Evolutionary conservation across 2,113 vertebrate genomes (phyloP), one percentile per base, ranked within the genome.

Genomic region (Tetrao urogallus): DNA sequence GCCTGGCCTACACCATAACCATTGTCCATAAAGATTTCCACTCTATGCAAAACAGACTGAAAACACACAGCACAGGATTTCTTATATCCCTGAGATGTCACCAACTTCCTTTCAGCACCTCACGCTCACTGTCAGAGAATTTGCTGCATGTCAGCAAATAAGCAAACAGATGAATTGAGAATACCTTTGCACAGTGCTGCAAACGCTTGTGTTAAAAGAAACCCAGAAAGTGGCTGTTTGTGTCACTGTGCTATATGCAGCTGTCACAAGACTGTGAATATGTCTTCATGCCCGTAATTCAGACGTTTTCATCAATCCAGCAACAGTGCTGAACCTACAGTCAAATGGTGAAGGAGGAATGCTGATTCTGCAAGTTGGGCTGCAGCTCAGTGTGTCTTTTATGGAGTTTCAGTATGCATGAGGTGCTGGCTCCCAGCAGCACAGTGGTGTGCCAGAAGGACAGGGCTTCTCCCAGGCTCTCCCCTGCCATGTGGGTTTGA

Each of bases 161-260:
- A 87, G 10, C 47, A 21, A 24, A 20, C 60, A 47, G 10, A 20
- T 22, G 34, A 79, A n/a, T 47, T 52, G 88, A 20, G 79, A 47
- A 36, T 42, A 8, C 60, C 88, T 64, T 64, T 63, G 30, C 57
- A 14, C 32, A 21, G 81, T 15, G 50, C 85, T 84, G 50, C 22
- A 13, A 78, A 70, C 6, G 1, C 28, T 78, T 17, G 43, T 36
- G 32, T 45, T 27, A 14, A 6, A 73, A 56, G 67, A 42, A 45
- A 77, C 61, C 36, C 61, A 6, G 57, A 28, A 28, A 25, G 42
- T 43, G 52, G 50, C 70, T 50, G 1, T 54, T 74, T 27, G 73
- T 81, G 74, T 40, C 57, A 74, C 6, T 0, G 5, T 6, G 3
- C 50, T 1, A 0, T 2, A 3, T 9, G 25, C 45, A 54, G 50